Evolutionary conservation across 2,113 vertebrate species (phyloP).

Genomic region (Natator depressus): DNA sequence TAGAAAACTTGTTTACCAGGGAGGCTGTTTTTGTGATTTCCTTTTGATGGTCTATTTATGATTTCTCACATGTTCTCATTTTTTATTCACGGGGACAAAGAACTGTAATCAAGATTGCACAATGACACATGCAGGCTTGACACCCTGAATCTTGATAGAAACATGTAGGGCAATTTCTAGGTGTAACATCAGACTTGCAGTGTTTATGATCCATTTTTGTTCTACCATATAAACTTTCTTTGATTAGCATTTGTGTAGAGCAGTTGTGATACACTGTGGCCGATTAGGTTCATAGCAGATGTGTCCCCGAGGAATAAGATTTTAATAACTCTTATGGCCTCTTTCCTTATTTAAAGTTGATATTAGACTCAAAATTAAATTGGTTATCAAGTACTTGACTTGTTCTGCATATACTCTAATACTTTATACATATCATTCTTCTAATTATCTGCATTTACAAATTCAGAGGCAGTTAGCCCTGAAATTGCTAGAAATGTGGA

Average conservation of each 20-base stretch:
- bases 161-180: constrained; percentile 34
- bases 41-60: neutral
- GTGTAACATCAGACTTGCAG: constrained; percentile 13
- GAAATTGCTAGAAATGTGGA: constrained; percentile 63
- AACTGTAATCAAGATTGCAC: constrained; percentile 11
- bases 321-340: constrained; percentile 47
- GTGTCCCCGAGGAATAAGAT: constrained; percentile 36
- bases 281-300: constrained; percentile 58
- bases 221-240: constrained; percentile 47
- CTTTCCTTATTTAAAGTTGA: constrained; percentile 66
- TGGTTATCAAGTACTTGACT: constrained; percentile 43
- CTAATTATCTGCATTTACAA: constrained; percentile 75
- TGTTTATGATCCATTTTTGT: constrained; percentile 60
- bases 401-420: constrained; percentile 49
- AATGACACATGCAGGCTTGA: constrained; percentile 43
- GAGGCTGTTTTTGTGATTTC: neutral
- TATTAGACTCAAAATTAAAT: constrained; percentile 56
- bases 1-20: neutral
- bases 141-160: constrained; percentile 41
- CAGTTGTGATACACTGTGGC: constrained; percentile 35
- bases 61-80: constrained; percentile 34
- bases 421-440: constrained; percentile 42
- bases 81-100: constrained; percentile 47
- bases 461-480: constrained; percentile 73
- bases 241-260: constrained; percentile 47